Conservation (phyloP, 2,888 invertebrate genomes). For the Mythimna loreyi region DNA sequence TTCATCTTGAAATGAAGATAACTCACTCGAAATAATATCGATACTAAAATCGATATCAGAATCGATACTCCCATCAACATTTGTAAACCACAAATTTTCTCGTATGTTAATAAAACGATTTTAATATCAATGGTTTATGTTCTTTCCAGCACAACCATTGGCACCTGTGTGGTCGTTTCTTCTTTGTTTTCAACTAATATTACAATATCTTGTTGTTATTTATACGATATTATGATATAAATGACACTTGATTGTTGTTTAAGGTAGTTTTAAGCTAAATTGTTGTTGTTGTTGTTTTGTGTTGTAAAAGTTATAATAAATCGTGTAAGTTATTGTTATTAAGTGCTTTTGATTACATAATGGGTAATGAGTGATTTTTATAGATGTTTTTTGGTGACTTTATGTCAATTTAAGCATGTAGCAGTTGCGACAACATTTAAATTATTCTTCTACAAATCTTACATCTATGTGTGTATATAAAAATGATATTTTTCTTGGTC, state of each 20-base stretch:
- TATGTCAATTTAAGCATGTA: neutral
- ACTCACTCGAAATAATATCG: neutral
- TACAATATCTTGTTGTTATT: conserved; percentile 50
- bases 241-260: conserved; percentile 51
- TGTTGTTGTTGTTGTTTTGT: conserved; percentile 35
- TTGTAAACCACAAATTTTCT: conserved; percentile 56
- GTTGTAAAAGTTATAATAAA: conserved; percentile 43
- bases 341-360: conserved; percentile 38
- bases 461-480: neutral
- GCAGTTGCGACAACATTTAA: neutral
- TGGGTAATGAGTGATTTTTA: conserved; percentile 28
- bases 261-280: conserved; percentile 30
- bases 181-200: conserved; percentile 65
- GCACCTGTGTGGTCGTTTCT: conserved; percentile 68
- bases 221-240: conserved; percentile 48
- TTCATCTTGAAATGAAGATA: too few relatives aligned
- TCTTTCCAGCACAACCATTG: conserved; percentile 39
- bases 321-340: conserved; percentile 43
- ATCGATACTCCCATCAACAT: conserved; percentile 41
- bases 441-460: neutral
- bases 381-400: neutral
- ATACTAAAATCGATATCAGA: conserved; percentile 24
- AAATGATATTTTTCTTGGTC: neutral
- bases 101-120: conserved; percentile 74
- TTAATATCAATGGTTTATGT: conserved; percentile 80